These are phyloP conservation scores for Cyaniris semiargus DNA, from an alignment of 2,888 invertebrate species.

Conservation along the genomic window DNA sequence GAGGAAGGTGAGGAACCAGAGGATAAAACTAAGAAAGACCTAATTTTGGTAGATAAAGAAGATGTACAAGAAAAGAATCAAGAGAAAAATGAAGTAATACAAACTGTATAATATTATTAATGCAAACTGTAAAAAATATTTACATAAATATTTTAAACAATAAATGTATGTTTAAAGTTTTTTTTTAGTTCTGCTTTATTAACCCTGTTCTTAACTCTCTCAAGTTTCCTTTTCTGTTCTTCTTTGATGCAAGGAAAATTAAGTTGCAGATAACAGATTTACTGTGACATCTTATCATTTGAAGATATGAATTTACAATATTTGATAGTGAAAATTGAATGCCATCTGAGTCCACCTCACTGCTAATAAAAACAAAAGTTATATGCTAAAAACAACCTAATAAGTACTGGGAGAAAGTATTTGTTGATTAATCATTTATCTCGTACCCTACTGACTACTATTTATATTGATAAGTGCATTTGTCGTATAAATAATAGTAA, in stretches of 20 bases:
- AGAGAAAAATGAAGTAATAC: background rate
- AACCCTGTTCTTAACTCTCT: background rate
- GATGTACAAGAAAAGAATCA: background rate
- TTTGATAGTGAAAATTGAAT: no score
- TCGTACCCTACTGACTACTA: no score
- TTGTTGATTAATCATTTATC: no score
- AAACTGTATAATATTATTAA: constrained; percentile 3
- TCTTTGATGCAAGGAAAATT: background rate
- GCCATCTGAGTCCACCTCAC: no score
- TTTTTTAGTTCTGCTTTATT: background rate
- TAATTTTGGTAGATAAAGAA: constrained; percentile 20
- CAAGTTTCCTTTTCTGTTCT: background rate
- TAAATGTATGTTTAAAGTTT: background rate
- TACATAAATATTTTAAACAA: background rate
- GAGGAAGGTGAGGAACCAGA: constrained; percentile 77
- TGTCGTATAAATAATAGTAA: no score
- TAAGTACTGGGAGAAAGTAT: no score
- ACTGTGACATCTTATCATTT: no score
- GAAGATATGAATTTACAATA: no score
- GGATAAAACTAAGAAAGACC: constrained; percentile 34
- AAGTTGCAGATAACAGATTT: no score
- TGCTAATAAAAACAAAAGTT: no score
- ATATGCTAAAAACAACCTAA: no score
- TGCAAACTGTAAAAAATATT: constrained; percentile 24
- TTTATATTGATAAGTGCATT: no score